These are phyloP conservation scores for Cephus pulcher DNA, from an alignment of 2,888 invertebrate species.

Conservation along the genomic window DNA sequence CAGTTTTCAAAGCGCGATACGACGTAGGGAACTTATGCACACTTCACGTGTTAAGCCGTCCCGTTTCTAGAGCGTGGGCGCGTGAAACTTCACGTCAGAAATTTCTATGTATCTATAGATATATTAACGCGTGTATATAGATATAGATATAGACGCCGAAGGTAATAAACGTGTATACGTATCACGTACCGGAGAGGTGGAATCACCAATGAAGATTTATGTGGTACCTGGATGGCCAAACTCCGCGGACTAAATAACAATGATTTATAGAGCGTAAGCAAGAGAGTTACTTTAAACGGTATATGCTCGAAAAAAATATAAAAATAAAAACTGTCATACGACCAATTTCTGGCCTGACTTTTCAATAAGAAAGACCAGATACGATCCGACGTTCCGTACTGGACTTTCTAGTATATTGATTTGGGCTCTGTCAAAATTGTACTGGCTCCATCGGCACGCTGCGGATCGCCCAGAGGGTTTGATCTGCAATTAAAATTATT, in stretches of 20 bases:
- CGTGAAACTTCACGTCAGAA: conserved; percentile 25
- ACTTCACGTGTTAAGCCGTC: conserved; percentile 15
- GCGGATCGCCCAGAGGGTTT: not conserved
- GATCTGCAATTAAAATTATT: not conserved
- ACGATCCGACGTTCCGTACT: not conserved
- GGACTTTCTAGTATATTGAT: conserved; percentile 6
- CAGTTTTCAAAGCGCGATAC: conserved; percentile 12
- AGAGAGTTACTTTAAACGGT: not conserved
- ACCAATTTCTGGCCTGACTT: not conserved
- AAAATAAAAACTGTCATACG: not conserved
- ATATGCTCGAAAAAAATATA: not conserved
- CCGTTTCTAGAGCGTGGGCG: conserved; percentile 41
- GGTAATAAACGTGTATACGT: too few species aligned
- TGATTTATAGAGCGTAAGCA: not conserved
- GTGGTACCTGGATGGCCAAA: too few species aligned
- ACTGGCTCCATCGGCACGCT: not conserved
- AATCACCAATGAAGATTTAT: too few species aligned
- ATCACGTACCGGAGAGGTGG: too few species aligned
- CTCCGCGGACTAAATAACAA: not conserved
- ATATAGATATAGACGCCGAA: not conserved
- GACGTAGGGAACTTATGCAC: not conserved
- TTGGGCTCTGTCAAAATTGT: not conserved
- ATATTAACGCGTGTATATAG: not conserved
- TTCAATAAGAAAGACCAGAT: not conserved
- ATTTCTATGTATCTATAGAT: conserved; percentile 8